Base-by-base conservation (phyloP, 2,113 vertebrate genomes). In the Scolopax mira region DNA sequence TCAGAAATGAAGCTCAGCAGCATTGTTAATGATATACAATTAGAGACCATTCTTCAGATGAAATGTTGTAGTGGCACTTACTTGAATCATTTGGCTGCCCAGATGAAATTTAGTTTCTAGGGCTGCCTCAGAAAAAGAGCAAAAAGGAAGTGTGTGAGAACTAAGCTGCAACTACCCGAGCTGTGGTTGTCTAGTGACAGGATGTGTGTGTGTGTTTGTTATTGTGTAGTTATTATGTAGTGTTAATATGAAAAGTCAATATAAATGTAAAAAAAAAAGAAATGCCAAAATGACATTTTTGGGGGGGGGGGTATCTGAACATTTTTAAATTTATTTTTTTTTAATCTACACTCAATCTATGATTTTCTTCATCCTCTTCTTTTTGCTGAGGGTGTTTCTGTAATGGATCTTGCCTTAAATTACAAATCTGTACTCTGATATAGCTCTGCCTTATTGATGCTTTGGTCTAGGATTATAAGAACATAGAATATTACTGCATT, bases 41-140 rank as follows among this genome's bases (percentile, higher is more conserved):
- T 92, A 92, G 72, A 90, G 65, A 60, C 35, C 22, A 60, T 95
- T 95, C 83, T 94, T 88, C 58, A 78, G 67, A 80, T 51, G 49
- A 92, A 61, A 25, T 78, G 42, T 80, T 92, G 19, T 1, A 44
- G 41, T 73, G n/a, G 9, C 67, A 48, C 37, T 70, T 79, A 41
- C 25, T 81, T 79, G 41, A 24, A 58, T 82, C 60, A 70, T 72
- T 69, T 79, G 55, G 24, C 30, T 86, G 30, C 44, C 58, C 71
- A 54, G 33, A 75, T 89, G 74, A 58, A 93, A 91, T 60, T 44
- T 73, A 9, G 25, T 88, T 91, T 94, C 57, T 60, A 33, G 19
- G 18, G 3, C 46, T 89, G 66, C 54, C 24, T 64, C 35, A 65
- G 52, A 52, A 92, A 84, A 89, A 79, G 30, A 61, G 18, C 44